Base-by-base conservation (phyloP, 2,888 invertebrate species). In the Hydroisotoma schaefferi region DNA sequence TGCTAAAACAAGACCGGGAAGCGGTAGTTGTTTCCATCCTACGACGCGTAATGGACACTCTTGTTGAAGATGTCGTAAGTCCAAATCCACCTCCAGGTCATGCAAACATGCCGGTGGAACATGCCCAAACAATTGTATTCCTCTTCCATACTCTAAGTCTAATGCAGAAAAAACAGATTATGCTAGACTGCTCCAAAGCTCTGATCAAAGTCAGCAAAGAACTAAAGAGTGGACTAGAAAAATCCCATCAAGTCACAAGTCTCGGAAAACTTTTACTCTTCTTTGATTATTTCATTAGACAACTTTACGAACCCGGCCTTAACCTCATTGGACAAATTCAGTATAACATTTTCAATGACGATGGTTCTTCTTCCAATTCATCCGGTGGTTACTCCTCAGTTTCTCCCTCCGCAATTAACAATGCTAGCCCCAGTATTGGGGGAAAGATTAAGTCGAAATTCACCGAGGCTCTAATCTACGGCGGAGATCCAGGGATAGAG, bases 121-220 rank as follows among this genome's bases (percentile, higher is more conserved):
- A 97, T 78, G 89, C 94, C 0, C 95, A 97, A 77, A 81, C 97
- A 37, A 78, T 97, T 65, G 82, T 97, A 8, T 95, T 95, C 76
- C 80, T 97, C 12, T 97, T 97, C 78, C 95, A 97, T 78, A 92
- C 94, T 0, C 79, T 97, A 61, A 94, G 93, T 73, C 80, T 97
- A 64, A 94, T 94, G 91, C 94, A 95, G 78, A 97, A 95, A 79
- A 97, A 97, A 77, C 88, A 90, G 1, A 90, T 97, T 1, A 81
- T 97, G 37, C 81, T 95, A 8, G 76, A 77, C 61, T 74, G 76
- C 75, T 72, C 78, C 15, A 73, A 73, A 29, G 61, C 70, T 6
- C 37, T 73, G 23, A 69, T 73, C 10, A 64, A 63, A 57, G 65
- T 72, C 55, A 68, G 65, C 44, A 67, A 67, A 22, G 37, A 48